Evolutionary conservation across 2,888 invertebrate genomes (phyloP).

Genomic region (Ctena decussata): DNA sequence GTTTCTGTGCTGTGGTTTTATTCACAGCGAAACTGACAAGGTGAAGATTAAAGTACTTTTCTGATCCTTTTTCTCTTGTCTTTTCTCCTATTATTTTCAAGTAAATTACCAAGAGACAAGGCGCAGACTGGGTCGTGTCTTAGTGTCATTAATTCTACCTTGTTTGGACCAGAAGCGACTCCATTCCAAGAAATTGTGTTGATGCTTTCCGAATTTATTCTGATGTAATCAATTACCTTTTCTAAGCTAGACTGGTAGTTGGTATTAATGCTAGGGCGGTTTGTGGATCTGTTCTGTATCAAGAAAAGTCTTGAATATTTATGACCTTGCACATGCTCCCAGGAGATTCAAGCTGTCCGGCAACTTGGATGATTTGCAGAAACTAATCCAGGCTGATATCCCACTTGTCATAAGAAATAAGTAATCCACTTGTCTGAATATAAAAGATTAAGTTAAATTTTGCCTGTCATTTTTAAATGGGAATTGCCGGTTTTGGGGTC

Average conservation of each 20-base stretch:
- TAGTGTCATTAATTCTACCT: background rate
- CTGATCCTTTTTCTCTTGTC: background rate
- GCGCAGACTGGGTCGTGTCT: background rate
- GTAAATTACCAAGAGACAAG: background rate
- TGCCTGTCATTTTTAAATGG: background rate
- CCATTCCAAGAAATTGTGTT: background rate
- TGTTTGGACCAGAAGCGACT: background rate
- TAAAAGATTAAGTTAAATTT: background rate
- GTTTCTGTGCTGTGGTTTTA: no score
- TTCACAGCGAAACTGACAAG: no score
- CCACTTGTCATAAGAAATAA: constrained; percentile 7
- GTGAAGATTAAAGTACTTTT: no score
- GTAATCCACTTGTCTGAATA: constrained; percentile 1
- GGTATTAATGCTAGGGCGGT: background rate
- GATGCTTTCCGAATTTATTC: background rate
- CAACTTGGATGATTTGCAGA: background rate
- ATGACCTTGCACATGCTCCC: constrained; percentile 1
- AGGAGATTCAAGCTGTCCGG: constrained; percentile 14
- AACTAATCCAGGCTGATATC: background rate
- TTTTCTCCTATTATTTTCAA: background rate
- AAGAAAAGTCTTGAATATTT: background rate
- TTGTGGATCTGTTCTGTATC: constrained; percentile 3
- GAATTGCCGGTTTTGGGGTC: background rate
- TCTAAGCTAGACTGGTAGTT: constrained; percentile 7
- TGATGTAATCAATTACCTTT: constrained; percentile 6